Evolutionary conservation across 1,140 invertebrate genomes (phyloP), one percentile per base, ranked within the genome.

Genomic region (Chrysomallon squamiferum): DNA sequence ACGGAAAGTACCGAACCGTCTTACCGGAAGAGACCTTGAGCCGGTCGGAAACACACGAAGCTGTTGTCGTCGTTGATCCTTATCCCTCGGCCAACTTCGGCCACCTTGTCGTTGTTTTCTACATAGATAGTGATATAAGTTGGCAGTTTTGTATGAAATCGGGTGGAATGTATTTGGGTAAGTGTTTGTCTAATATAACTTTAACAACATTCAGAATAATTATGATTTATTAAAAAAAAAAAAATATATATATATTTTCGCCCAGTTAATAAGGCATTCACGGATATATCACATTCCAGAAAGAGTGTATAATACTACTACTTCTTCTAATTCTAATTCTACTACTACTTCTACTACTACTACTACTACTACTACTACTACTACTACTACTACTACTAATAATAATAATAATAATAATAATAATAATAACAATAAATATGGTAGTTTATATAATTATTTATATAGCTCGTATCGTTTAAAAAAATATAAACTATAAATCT

Each of bases 31-130:
- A 84, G 30, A 78, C 67, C 5, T 74, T 82, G 27, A 65, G 71
- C 11, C 77, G 81, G 59, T 64, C 76, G 5, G 80, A 78, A 3
- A 52, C 68, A 15, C 86, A 87, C 67, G 84, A 88, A 62, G 83
- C 80, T 13, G 79, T 88, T 56, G 32, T 89, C 2, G 86, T 85
- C 9, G 63, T 89, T 6, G 88, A 89, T 70, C 87, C 87, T 0
- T 87, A 84, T 65, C 88, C 88, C 43, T 0, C 58, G 66, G 81
- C 83, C 11, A 85, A 84, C 66, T 88, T 88, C 68, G 88, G 88
- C 15, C 88, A 89, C 74, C 80, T 87, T 25, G 77, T 88, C 3
- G 63, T 86, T 22, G 81, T 88, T 50, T 88, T 88, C 72, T 87
- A 85, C 66, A 69, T 88, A 32, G 84, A 88, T 62, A 68, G 77